Evolutionary conservation across 1,140 invertebrate species (phyloP).

Genomic region (Drosophila triauraria): DNA sequence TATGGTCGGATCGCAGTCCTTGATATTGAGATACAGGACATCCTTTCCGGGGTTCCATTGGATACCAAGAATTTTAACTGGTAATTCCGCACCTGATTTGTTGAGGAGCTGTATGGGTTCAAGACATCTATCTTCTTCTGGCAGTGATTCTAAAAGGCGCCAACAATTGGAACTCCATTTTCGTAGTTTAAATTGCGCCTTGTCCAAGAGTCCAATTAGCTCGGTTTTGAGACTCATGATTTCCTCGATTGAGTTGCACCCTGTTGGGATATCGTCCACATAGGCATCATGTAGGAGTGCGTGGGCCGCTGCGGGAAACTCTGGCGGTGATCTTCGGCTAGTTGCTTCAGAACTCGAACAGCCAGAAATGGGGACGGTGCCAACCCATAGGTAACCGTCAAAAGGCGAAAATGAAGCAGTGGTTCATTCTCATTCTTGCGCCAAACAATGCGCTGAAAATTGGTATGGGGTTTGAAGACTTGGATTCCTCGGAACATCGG

Average conservation of each 20-base stretch:
- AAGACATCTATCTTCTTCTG: background rate
- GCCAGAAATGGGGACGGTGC: background rate
- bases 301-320: background rate
- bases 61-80: background rate
- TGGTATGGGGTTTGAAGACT: background rate
- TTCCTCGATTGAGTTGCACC: too few species aligned
- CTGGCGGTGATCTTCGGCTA: conserved; percentile 1
- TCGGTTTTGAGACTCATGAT: background rate
- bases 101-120: too few species aligned
- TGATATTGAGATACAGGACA: too few species aligned
- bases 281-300: background rate
- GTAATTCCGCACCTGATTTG: too few species aligned
- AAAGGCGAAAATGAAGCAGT: background rate
- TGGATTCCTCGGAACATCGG: background rate
- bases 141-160: background rate
- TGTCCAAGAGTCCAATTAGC: background rate
- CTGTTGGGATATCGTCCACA: too few species aligned
- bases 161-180: background rate
- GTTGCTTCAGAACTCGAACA: background rate
- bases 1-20: too few species aligned
- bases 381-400: conserved; percentile 9
- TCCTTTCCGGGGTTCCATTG: background rate
- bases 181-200: background rate
- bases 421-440: background rate
- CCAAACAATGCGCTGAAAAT: background rate